Evolutionary conservation across 2,113 vertebrate species (phyloP).

Genomic region (Ciconia boyciana): DNA sequence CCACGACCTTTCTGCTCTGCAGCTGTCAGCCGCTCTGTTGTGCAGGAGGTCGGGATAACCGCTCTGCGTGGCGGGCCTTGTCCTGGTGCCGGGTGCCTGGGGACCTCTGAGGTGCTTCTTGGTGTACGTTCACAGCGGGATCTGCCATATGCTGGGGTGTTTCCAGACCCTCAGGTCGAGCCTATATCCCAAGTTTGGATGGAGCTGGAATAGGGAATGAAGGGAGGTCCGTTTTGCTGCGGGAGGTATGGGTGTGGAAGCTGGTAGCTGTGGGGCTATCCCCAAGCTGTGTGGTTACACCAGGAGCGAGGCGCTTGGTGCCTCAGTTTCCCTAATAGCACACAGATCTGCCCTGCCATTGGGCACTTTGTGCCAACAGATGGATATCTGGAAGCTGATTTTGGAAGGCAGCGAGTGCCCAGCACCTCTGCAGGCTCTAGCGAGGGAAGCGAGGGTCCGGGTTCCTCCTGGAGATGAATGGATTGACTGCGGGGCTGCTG

Average conservation of each 20-base stretch:
- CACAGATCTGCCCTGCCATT: not conserved
- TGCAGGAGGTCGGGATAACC: not conserved
- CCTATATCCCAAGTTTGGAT: not conserved
- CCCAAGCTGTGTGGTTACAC: not conserved
- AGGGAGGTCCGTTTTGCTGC: not conserved
- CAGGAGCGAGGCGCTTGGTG: not conserved
- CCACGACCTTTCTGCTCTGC: not conserved
- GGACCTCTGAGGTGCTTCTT: not conserved
- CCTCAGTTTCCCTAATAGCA: not conserved
- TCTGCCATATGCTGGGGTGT: not conserved
- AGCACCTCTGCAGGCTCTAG: not conserved
- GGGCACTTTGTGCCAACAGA: not conserved
- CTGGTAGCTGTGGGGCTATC: not conserved
- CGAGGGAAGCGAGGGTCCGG: not conserved
- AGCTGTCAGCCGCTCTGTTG: not conserved
- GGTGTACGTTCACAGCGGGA: not conserved
- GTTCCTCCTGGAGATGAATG: not conserved
- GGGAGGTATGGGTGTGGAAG: not conserved
- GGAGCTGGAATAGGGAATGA: not conserved
- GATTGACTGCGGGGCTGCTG: not conserved
- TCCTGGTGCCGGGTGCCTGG: not conserved
- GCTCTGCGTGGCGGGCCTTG: rapidly evolving
- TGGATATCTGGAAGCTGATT: not conserved
- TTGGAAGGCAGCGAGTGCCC: not conserved
- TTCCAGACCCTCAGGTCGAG: not conserved